These are phyloP conservation scores for Acrobasis consociella DNA, from an alignment of 2,888 invertebrate species.

Conservation along the genomic window DNA sequence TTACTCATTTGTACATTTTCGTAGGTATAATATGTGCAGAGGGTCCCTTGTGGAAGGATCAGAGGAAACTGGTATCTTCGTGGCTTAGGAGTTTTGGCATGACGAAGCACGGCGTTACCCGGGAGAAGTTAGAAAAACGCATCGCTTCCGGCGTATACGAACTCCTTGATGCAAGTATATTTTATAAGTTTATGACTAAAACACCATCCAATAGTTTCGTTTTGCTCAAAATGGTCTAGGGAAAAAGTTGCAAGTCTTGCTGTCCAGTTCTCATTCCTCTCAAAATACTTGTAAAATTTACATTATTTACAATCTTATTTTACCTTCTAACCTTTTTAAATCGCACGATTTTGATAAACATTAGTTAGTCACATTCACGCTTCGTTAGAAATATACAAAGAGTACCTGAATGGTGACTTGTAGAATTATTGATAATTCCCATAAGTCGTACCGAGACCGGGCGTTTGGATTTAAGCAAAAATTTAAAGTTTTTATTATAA, in stretches of 20 bases:
- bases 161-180: slow-evolving; percentile 78
- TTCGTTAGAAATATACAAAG: slow-evolving; percentile 33
- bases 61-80: slow-evolving; percentile 87
- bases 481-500: slow-evolving; percentile 37
- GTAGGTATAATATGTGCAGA: slow-evolving; percentile 92
- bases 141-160: slow-evolving; percentile 85
- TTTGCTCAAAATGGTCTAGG: too few relatives aligned
- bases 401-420: slow-evolving; percentile 28
- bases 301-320: too few relatives aligned
- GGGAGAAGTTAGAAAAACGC: slow-evolving; percentile 85
- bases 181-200: not conserved
- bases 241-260: too few relatives aligned
- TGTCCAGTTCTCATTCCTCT: too few relatives aligned
- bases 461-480: slow-evolving; percentile 32
- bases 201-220: too few relatives aligned
- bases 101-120: slow-evolving; percentile 84
- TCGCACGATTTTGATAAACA: slow-evolving; percentile 6
- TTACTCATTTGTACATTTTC: slow-evolving; percentile 23
- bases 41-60: slow-evolving; percentile 91
- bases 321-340: too few relatives aligned
- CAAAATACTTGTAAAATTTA: too few relatives aligned
- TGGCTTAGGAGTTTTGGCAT: slow-evolving; percentile 89
- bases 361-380: slow-evolving; percentile 33
- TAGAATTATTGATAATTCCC: slow-evolving; percentile 28
- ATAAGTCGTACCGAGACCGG: slow-evolving; percentile 29